Conservation (phyloP, 1,140 invertebrate species). For the Papilio dardanus region DNA sequence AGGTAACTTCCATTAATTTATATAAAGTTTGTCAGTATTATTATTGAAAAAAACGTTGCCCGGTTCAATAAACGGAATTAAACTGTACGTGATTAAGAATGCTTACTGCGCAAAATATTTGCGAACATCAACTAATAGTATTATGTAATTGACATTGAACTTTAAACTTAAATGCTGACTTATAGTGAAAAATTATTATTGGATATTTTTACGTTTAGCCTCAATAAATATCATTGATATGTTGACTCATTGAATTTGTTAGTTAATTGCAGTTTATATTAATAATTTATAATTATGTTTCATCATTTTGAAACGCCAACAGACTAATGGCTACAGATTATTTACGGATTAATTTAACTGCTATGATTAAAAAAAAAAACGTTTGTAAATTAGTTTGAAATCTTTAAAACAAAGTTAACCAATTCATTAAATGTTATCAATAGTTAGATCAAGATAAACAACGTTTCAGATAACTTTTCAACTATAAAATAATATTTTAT, state of each 20-base stretch:
- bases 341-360: too few species aligned
- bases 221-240: neutral
- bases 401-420: too few species aligned
- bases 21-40: too few species aligned
- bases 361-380: too few species aligned
- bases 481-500: slow-evolving; percentile 6
- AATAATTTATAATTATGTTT: neutral
- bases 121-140: neutral
- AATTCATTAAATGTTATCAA: neutral
- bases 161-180: neutral
- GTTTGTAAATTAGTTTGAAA: too few species aligned
- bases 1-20: too few species aligned
- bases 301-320: too few species aligned
- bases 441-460: slow-evolving; percentile 3
- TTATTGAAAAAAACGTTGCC: neutral
- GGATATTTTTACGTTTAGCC: neutral
- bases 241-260: neutral
- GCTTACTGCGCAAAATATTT: neutral
- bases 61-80: neutral
- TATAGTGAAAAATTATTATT: neutral
- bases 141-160: neutral
- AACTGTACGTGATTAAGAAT: neutral
- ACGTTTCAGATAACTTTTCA: slow-evolving; percentile 11
- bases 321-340: too few species aligned
- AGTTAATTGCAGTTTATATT: neutral